phyloP scores from a whole-genome alignment of 2,888 invertebrate species.

The Pseudeuparius sepicola region DNA sequence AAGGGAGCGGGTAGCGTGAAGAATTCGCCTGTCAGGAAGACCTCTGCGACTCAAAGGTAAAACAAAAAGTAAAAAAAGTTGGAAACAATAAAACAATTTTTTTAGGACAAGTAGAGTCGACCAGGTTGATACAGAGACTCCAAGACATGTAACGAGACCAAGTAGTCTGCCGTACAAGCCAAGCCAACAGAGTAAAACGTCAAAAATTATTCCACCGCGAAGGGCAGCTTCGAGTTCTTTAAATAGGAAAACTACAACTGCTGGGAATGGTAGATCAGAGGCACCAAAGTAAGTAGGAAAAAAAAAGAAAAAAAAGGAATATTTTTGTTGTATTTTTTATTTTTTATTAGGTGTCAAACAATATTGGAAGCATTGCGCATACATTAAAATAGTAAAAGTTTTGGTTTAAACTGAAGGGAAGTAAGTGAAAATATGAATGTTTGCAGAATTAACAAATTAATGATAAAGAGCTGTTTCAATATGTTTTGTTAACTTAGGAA shows the following conservation, averaged over 20 bases:
- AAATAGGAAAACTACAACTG: constrained; percentile 42
- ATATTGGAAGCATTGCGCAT: no score
- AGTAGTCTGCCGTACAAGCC: constrained; percentile 59
- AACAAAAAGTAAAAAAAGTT: no score
- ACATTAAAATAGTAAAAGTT: no score
- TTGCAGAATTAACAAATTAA: no score
- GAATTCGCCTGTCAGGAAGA: constrained; percentile 25
- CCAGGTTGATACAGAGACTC: constrained; percentile 37
- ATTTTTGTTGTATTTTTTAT: no score
- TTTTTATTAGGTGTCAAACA: no score
- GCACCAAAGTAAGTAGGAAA: constrained; percentile 43
- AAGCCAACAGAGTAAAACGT: constrained; percentile 29
- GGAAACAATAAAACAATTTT: no score
- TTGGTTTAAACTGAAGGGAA: no score
- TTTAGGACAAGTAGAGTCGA: constrained; percentile 58
- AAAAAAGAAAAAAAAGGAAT: no score
- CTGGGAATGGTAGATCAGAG: constrained; percentile 18
- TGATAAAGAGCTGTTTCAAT: no score
- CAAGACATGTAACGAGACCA: constrained; percentile 45
- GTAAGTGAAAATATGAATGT: no score
- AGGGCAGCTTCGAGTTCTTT: constrained; percentile 60
- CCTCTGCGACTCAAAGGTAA: constrained; percentile 27
- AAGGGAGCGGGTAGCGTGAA: constrained; percentile 19
- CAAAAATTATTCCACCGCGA: constrained; percentile 42
- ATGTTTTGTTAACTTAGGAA: no score